Conservation (phyloP, 2,888 invertebrate species). For the Lochmaea crataegi region DNA sequence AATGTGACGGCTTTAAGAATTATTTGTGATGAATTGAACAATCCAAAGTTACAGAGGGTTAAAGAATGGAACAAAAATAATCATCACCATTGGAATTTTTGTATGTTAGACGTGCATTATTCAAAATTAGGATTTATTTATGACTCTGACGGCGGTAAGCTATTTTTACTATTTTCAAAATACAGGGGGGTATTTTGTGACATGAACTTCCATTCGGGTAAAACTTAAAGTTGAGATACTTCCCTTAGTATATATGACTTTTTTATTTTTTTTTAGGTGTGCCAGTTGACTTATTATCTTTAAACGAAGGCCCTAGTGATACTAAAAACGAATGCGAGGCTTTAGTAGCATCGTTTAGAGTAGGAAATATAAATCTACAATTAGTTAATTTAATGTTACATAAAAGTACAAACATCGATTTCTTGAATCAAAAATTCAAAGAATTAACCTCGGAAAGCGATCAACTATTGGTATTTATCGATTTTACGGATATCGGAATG, state of each 20-base stretch:
- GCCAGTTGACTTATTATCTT: constrained; percentile 52
- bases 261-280: constrained; percentile 35
- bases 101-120: constrained; percentile 60
- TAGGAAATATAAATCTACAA: constrained; percentile 67
- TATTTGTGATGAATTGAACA: constrained; percentile 77
- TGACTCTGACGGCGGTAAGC: constrained; percentile 61
- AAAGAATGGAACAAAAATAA: constrained; percentile 73
- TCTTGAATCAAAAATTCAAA: constrained; percentile 50
- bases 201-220: too few species aligned
- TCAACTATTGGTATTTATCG: constrained; percentile 58
- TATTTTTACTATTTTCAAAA: constrained; percentile 3
- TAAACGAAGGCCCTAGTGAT: constrained; percentile 54
- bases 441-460: constrained; percentile 55
- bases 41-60: constrained; percentile 72
- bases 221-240: too few species aligned
- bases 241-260: too few species aligned
- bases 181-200: too few species aligned
- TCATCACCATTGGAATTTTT: constrained; percentile 75
- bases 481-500: constrained; percentile 55
- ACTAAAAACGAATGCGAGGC: constrained; percentile 53
- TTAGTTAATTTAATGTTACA: constrained; percentile 64
- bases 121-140: constrained; percentile 65
- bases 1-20: constrained; percentile 75
- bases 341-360: constrained; percentile 66
- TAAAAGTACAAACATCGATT: constrained; percentile 45